Percentiles rank a stretch among this genome's conserved stretches.
Conservation (phyloP, 1,140 invertebrate species). For the Sarcophaga bullata region DNA sequence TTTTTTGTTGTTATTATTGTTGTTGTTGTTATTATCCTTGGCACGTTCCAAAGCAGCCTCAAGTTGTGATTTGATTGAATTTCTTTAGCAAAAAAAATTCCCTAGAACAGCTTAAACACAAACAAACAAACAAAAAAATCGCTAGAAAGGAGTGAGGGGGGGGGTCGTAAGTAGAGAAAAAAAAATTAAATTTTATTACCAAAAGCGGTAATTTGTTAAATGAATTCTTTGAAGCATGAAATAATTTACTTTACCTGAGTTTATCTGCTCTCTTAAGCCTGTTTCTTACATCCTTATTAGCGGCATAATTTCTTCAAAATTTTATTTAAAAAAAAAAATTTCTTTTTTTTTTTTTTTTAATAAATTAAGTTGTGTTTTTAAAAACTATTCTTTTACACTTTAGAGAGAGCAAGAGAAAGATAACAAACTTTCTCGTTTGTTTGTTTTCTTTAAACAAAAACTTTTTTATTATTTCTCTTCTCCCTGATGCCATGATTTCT, state of each 20-base stretch:
- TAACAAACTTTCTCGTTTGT: not conserved
- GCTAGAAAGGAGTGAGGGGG: no score
- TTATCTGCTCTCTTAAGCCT: no score
- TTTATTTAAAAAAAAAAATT: not conserved
- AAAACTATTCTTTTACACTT: not conserved
- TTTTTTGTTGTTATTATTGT: not conserved
- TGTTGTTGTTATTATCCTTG: constrained; percentile 16
- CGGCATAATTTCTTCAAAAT: no score
- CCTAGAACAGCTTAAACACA: not conserved
- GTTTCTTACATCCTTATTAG: no score
- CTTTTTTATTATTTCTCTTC: not conserved
- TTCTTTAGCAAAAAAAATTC: not conserved
- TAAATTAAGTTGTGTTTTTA: not conserved
- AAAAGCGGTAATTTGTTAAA: no score
- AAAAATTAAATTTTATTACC: no score
- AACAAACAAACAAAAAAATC: not conserved
- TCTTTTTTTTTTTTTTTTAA: not conserved
- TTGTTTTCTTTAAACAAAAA: not conserved
- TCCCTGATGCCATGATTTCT: not conserved
- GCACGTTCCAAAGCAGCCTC: not conserved
- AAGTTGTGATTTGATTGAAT: constrained; percentile 5
- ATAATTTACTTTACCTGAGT: no score
- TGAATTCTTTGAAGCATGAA: no score
- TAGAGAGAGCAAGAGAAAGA: not conserved
- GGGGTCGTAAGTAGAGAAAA: no score